Conservation (phyloP, 2,797 vertebrate species). For the Channallabes apus region DNA sequence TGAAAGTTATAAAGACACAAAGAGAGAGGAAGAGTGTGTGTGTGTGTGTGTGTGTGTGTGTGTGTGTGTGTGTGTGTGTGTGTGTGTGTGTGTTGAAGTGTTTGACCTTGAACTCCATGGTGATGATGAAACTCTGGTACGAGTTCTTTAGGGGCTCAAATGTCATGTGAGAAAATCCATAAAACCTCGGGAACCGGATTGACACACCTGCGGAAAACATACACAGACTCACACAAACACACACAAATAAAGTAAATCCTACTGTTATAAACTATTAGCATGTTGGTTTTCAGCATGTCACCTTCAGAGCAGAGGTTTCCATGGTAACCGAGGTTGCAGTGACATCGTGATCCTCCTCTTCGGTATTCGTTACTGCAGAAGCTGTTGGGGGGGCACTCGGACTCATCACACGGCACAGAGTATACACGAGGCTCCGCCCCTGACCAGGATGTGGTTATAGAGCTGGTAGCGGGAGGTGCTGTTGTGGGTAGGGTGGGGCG, state of each 20-base stretch:
- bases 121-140: conserved; percentile 91
- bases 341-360: conserved; percentile 84
- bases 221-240: conserved; percentile 27
- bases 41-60: background rate
- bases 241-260: background rate
- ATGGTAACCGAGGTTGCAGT: conserved; percentile 86
- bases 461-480: conserved; percentile 35
- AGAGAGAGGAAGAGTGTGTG: background rate
- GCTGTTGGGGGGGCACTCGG: conserved; percentile 84
- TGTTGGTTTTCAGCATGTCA: conserved; percentile 56
- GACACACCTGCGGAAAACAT: conserved; percentile 71
- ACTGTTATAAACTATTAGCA: background rate
- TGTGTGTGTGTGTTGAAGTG: background rate
- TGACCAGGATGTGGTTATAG: conserved; percentile 62
- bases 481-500: background rate
- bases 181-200: conserved; percentile 91
- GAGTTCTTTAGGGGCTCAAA: conserved; percentile 96
- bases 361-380: conserved; percentile 88
- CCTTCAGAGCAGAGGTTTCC: conserved; percentile 84
- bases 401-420: conserved; percentile 83
- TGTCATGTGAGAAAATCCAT: conserved; percentile 87
- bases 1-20: background rate
- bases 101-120: conserved; percentile 90
- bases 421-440: conserved; percentile 73
- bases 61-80: background rate